Evolutionary conservation across 2,888 invertebrate species (phyloP).

Genomic region (Scrobipalpa atriplicella): DNA sequence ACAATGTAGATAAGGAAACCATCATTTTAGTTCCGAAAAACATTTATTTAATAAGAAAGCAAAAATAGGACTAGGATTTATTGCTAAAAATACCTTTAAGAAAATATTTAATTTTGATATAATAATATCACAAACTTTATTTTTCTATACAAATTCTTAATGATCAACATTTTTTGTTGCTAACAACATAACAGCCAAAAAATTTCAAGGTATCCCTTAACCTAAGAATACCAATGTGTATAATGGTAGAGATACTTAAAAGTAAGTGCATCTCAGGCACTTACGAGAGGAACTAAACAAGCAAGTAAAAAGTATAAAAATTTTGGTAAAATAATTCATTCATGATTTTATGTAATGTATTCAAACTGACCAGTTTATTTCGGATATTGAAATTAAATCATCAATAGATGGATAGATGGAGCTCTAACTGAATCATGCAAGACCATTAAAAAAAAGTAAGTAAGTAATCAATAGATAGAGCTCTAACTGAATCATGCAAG

Average conservation of each 20-base stretch:
- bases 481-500: no score
- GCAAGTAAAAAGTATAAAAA: no score
- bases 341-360: no score
- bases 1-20: background rate
- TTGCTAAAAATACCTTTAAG: background rate
- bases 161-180: background rate
- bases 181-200: conserved; percentile 1
- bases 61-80: background rate
- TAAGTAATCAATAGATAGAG: no score
- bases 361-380: no score
- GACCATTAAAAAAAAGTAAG: no score
- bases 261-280: background rate
- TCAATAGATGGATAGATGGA: no score
- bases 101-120: conserved; percentile 1
- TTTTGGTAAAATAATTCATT: no score
- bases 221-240: background rate
- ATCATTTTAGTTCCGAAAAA: background rate
- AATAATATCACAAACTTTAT: conserved; percentile 15
- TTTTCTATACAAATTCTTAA: background rate
- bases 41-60: conserved; percentile 5
- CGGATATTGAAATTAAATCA: no score
- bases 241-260: background rate
- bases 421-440: no score
- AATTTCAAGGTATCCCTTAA: background rate
- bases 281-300: background rate